A percentile compares a stretch with the other conserved stretches of the same genome.
Evolutionary conservation across 2,888 invertebrate genomes (phyloP).

Genomic region (Drosophila merina): DNA sequence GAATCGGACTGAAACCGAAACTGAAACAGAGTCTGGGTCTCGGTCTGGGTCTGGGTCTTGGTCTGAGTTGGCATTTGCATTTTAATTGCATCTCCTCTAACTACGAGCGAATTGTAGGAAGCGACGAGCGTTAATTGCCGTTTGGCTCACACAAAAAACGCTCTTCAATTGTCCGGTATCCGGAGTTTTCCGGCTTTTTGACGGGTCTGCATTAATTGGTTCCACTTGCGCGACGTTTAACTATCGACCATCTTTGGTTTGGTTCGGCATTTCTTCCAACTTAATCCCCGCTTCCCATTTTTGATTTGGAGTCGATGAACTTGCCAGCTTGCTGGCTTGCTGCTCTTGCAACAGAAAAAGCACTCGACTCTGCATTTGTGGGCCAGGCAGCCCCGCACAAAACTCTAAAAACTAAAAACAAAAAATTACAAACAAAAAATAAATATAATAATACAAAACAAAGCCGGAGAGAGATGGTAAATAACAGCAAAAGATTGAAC

Average conservation of each 20-base stretch:
- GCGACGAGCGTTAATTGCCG: slow-evolving; percentile 49
- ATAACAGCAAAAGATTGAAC: slow-evolving; percentile 38
- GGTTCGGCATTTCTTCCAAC: slow-evolving; percentile 32
- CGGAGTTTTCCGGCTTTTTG: slow-evolving; percentile 42
- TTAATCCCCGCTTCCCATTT: slow-evolving; percentile 23
- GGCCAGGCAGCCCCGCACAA: slow-evolving; percentile 33
- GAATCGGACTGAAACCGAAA: slow-evolving; percentile 23
- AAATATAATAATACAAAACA: slow-evolving; percentile 12
- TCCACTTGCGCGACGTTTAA: slow-evolving; percentile 70
- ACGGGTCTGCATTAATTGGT: slow-evolving; percentile 64
- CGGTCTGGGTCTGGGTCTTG: slow-evolving; percentile 21
- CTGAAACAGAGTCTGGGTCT: slow-evolving; percentile 16
- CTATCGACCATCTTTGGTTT: slow-evolving; percentile 54
- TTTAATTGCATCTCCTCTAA: slow-evolving; percentile 31
- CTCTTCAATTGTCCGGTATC: slow-evolving; percentile 28
- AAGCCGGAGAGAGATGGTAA: slow-evolving; percentile 17
- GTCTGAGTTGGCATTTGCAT: slow-evolving; percentile 26
- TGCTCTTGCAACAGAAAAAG: slow-evolving; percentile 16
- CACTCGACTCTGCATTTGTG: slow-evolving; percentile 45
- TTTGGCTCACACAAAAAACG: slow-evolving; percentile 19
- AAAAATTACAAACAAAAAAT: slow-evolving; percentile 9
- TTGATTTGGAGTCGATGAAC: slow-evolving; percentile 59
- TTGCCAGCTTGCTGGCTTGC: background rate
- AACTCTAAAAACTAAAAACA: slow-evolving; percentile 20
- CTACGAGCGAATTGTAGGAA: slow-evolving; percentile 49